Evolutionary conservation across 2,113 vertebrate species (phyloP).

Genomic region (Nothoprocta pentlandii): DNA sequence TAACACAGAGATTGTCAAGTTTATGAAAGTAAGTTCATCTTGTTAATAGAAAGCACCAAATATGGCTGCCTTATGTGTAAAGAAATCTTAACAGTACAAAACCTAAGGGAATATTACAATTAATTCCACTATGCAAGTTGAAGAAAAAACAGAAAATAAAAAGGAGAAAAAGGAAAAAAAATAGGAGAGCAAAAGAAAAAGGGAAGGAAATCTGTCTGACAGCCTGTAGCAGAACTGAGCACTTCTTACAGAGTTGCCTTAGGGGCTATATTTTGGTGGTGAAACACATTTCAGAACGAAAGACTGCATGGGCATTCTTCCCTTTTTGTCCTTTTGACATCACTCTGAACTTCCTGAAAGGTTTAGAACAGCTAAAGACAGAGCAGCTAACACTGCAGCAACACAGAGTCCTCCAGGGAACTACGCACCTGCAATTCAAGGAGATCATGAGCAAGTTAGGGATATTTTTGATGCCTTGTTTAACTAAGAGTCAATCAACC

Average conservation of each 20-base stretch:
- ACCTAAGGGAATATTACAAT: not conserved
- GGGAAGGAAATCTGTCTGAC: fast-evolving
- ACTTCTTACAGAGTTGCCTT: not conserved
- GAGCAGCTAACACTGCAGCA: not conserved
- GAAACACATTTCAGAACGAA: not conserved
- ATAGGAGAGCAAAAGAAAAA: not conserved
- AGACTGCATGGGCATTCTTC: not conserved
- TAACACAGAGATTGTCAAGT: not conserved
- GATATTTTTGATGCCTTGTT: not conserved
- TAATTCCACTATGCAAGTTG: not conserved
- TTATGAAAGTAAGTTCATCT: not conserved
- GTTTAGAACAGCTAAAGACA: not conserved
- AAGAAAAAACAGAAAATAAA: not conserved
- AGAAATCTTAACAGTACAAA: not conserved
- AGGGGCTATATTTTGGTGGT: not conserved
- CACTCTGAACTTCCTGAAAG: not conserved
- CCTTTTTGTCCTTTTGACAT: not conserved
- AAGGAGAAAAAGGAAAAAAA: not conserved
- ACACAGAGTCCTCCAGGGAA: not conserved
- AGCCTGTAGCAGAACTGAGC: not conserved
- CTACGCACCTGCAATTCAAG: not conserved
- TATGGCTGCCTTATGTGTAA: not conserved
- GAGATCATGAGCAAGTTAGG: not conserved
- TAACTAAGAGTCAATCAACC: not conserved
- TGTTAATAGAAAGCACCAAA: not conserved